Base-by-base conservation (phyloP, 2,113 vertebrate genomes). In the Hepsetus odoe region DNA sequence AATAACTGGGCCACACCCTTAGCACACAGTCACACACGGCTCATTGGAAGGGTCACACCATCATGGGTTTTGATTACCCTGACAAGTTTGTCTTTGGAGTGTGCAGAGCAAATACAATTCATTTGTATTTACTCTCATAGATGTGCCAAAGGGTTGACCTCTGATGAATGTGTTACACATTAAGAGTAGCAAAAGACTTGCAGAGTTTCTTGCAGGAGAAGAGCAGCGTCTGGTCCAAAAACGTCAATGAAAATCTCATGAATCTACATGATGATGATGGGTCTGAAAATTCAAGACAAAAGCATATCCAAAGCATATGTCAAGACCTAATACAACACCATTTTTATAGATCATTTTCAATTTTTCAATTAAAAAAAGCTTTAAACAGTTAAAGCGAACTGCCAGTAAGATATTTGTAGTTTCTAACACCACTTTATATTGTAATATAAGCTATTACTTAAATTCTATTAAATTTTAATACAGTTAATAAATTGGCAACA, bases 141-240 rank as follows among this genome's bases (percentile, higher is more conserved):
- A 66, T 28, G 40, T 26, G 61, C 24, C 53, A 72, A 79, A 59
- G 83, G 84, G 86, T 84, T 55, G 81, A 81, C 69, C 74, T 67
- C 75, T 76, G 22, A 35, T 22, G 55, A 33, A n/a, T n/a, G 14
- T 30, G 49, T 33, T 11, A 42, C 40, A 67, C 75, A 32, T 22
- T 13, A 35, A 11, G 16, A 56, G 22, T 7, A 58, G 5, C 38
- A 30, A 51, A 68, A 24, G 28, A 20, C 32, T 35, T n/a, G 55
- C 22, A 56, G 24, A 35, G 4, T n/a, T 16, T 35, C 22, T 42
- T 62, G 5, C 14, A 58, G 11, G 26, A 35, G 28, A 64, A 1
- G 11, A 5, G 11, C 30, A 44, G 1, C 51, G 35, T 74, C 12
- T 18, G 22, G 24, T 55, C 55, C 71, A 58, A 24, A 64, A 65